These are phyloP conservation scores for Toxonevra muliebris DNA, from an alignment of 2,888 invertebrate species.

Conservation along the genomic window DNA sequence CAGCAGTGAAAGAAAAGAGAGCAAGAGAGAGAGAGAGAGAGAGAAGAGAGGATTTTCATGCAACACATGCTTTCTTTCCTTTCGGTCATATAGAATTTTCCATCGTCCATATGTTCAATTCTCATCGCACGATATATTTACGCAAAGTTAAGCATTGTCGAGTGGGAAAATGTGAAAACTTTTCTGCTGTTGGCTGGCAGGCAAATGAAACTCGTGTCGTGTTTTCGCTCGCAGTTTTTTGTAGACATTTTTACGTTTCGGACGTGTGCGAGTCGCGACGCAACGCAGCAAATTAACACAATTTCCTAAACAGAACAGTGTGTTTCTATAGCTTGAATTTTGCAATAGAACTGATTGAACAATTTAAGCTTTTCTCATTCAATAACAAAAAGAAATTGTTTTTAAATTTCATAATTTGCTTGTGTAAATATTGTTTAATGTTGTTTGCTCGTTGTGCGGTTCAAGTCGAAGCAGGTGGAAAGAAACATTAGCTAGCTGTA, in stretches of 20 bases:
- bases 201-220: conserved; percentile 14
- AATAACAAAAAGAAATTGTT: no score
- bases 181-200: conserved; percentile 1
- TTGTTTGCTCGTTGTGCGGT: neutral
- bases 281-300: conserved; percentile 24
- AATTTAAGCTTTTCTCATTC: no score
- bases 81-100: neutral
- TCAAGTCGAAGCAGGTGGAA: neutral
- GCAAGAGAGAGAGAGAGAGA: neutral
- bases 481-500: conserved; percentile 14
- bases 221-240: conserved; percentile 47
- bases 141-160: neutral
- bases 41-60: neutral
- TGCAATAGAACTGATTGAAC: no score
- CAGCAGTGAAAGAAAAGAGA: no score
- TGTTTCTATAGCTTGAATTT: no score
- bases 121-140: neutral
- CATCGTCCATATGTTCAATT: no score
- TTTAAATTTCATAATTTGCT: no score
- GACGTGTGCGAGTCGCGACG: conserved; percentile 48
- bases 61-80: neutral
- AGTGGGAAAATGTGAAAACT: neutral
- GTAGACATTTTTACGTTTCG: conserved; percentile 57
- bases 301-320: no score
- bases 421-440: no score